Percentiles rank a stretch among this genome's conserved stretches.
Evolutionary conservation across 2,888 invertebrate genomes (phyloP).

Genomic region (Anticlea derivata): DNA sequence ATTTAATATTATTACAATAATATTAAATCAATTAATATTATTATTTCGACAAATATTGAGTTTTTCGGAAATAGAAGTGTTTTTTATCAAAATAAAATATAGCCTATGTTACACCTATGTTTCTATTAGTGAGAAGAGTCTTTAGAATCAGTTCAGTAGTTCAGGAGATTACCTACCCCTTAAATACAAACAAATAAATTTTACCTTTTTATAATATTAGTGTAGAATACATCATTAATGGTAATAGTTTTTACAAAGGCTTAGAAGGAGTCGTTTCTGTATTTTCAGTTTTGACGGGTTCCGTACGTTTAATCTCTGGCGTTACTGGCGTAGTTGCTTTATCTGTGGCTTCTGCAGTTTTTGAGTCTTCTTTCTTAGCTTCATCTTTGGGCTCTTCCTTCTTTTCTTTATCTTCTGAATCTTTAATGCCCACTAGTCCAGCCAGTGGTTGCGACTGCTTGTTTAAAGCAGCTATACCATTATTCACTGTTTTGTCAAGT

Average conservation of each 20-base stretch:
- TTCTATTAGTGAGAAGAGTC: too few relatives aligned
- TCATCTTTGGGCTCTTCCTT: not conserved
- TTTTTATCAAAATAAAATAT: too few relatives aligned
- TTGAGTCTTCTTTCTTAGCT: not conserved
- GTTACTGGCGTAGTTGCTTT: not conserved
- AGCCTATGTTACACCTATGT: too few relatives aligned
- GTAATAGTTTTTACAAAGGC: not conserved
- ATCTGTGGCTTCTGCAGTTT: not conserved
- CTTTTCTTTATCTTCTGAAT: not conserved
- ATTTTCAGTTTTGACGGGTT: conserved; percentile 5
- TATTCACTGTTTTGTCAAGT: conserved; percentile 15
- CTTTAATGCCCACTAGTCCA: conserved; percentile 12
- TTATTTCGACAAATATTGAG: too few relatives aligned
- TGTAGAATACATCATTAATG: too few relatives aligned
- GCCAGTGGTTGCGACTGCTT: conserved; percentile 24
- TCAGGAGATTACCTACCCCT: too few relatives aligned
- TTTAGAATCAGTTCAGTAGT: too few relatives aligned
- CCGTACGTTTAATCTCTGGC: conserved; percentile 2
- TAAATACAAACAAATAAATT: too few relatives aligned
- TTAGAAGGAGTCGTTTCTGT: not conserved
- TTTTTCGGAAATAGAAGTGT: too few relatives aligned
- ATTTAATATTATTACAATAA: too few relatives aligned
- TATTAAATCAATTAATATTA: too few relatives aligned
- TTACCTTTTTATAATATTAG: too few relatives aligned
- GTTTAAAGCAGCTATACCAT: conserved; percentile 15